Conservation (phyloP, 2,888 invertebrate genomes). For the Dastarcus helophoroides region DNA sequence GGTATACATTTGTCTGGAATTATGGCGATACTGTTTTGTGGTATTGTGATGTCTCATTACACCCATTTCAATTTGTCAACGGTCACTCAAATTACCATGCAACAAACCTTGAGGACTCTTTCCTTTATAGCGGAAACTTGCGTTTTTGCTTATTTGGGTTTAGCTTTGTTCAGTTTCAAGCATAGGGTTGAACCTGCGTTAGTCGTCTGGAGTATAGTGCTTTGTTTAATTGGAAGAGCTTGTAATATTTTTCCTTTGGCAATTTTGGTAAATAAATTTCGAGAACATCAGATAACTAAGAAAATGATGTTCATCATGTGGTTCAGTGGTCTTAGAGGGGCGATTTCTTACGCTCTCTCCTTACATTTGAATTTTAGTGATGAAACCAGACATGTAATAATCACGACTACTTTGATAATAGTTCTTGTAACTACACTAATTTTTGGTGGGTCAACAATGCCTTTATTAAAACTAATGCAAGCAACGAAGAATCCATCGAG, state of each 20-base stretch:
- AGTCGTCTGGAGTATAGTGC: slow-evolving; percentile 87
- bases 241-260: slow-evolving; percentile 95
- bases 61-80: slow-evolving; percentile 97
- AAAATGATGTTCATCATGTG: slow-evolving; percentile 99
- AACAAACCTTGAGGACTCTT: slow-evolving; percentile 94
- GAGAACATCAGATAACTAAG: slow-evolving; percentile 94
- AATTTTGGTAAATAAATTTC: slow-evolving; percentile 85
- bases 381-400: slow-evolving; percentile 91
- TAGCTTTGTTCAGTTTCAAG: slow-evolving; percentile 89
- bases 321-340: slow-evolving; percentile 94
- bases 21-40: slow-evolving; percentile 98
- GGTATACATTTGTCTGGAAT: slow-evolving; percentile 59
- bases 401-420: slow-evolving; percentile 96
- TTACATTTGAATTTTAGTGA: slow-evolving; percentile 89
- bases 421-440: slow-evolving; percentile 91
- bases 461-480: slow-evolving; percentile 83
- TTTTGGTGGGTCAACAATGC: slow-evolving; percentile 97
- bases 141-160: slow-evolving; percentile 94
- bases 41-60: slow-evolving; percentile 99
- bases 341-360: slow-evolving; percentile 95
- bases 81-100: slow-evolving; percentile 98
- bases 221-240: slow-evolving; percentile 87
- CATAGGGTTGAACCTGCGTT: slow-evolving; percentile 86
- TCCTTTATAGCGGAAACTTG: slow-evolving; percentile 98
- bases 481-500: slow-evolving; percentile 46